phyloP scores from a whole-genome alignment of 2,888 invertebrate species.

The Drosophila prostipennis region DNA sequence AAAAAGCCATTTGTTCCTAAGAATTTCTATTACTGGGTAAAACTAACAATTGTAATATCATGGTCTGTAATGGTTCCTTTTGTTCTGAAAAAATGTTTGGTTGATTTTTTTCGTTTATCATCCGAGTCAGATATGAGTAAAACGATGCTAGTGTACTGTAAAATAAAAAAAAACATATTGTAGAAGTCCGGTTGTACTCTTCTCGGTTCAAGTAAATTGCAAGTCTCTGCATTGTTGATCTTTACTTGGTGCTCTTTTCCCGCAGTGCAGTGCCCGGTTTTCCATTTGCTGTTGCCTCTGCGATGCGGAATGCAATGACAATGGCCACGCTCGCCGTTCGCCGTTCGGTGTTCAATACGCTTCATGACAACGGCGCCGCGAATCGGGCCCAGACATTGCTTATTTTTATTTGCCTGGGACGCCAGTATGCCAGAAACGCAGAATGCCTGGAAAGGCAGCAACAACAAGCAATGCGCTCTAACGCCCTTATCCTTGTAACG shows the following conservation, averaged over 20 bases:
- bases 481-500: constrained; percentile 77
- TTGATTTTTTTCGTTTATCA: no score
- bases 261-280: constrained; percentile 1
- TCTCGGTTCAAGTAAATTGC: no score
- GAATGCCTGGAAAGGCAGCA: constrained; percentile 44
- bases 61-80: no score
- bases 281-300: constrained; percentile 9
- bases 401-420: constrained; percentile 73
- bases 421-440: background rate
- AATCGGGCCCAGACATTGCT: constrained; percentile 65
- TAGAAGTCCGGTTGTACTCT: no score
- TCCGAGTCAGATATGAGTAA: no score
- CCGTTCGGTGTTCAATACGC: constrained; percentile 64
- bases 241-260: background rate
- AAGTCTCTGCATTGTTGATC: no score
- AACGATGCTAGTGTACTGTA: no score
- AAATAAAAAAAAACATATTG: no score
- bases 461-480: constrained; percentile 63
- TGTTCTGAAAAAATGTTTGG: no score
- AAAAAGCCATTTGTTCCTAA: no score
- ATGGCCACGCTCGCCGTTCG: constrained; percentile 44
- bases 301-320: constrained; percentile 58
- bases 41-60: no score
- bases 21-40: no score
- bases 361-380: constrained; percentile 54